Evolutionary conservation across 2,888 invertebrate genomes (phyloP), one percentile per base, ranked within the genome.

Genomic region (Spodoptera littoralis): DNA sequence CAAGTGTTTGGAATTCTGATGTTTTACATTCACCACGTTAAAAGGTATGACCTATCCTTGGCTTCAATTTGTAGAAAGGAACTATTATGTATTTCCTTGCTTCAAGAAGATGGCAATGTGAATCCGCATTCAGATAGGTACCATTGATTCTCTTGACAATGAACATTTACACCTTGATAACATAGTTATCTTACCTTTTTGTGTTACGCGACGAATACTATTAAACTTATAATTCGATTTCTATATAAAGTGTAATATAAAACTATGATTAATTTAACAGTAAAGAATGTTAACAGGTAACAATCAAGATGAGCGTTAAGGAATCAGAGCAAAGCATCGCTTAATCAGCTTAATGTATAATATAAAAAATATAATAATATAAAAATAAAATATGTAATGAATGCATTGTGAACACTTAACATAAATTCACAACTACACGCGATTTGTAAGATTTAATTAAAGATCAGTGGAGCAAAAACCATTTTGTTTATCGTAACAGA

Each of bases 31-130:
- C 80, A 69, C 78, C 45, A 59, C 62, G 61, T 70, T 75, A 68
- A 70, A 70, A 63, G 64, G 50, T 59, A 53, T 52, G 72, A 70
- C 69, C 72, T 81, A 81, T 76, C 78, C 79, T 78, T 81, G 80
- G 46, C 75, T 74, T 50, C 57, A 47, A 60, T 67, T 52, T 48
- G 56, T 77, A 63, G 78, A 80, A 80, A 78, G 67, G 67, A 70
- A 65, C 49, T 61, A n/a, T 55, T 36, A 36, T 53, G n/a, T 60
- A 58, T 65, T 72, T 72, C 73, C 75, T 70, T 70, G 47, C 54
- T 58, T 46, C 58, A 54, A 48, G 56, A 51, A 76, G 66, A 72
- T 51, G 46, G 55, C 58, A 18, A 71, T 9, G 49, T 71, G 44
- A 18, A 45, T 62, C 30, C 24, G 18, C 18, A 18, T 30, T 30